Evolutionary conservation across 2,797 vertebrate genomes (phyloP).

Genomic region (Pteronotus mesoamericanus): DNA sequence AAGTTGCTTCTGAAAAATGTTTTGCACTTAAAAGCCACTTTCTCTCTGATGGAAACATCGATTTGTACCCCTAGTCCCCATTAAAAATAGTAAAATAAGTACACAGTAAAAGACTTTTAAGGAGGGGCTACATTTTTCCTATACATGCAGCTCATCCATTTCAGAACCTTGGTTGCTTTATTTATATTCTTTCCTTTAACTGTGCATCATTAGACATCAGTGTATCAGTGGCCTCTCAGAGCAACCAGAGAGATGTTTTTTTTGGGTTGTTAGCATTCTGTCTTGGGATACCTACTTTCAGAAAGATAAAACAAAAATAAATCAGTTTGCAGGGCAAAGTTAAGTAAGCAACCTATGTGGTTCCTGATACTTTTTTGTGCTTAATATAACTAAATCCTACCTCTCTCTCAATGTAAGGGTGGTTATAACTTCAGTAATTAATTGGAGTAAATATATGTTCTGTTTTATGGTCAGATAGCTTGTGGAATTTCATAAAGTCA

Average conservation of each 20-base stretch:
- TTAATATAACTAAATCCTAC: not conserved
- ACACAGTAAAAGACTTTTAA: slow-evolving; percentile 28
- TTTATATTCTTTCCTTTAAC: slow-evolving; percentile 34
- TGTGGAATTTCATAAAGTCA: not conserved
- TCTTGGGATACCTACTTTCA: not conserved
- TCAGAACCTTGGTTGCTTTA: not conserved
- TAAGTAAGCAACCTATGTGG: not conserved
- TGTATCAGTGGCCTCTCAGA: not conserved
- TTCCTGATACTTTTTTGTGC: not conserved
- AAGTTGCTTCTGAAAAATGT: slow-evolving; percentile 68
- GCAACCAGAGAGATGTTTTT: not conserved
- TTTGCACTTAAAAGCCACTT: slow-evolving; percentile 68
- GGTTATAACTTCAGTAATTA: not conserved
- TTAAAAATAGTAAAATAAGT: slow-evolving; percentile 69
- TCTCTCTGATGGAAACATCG: slow-evolving; percentile 53
- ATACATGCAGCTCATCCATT: not conserved
- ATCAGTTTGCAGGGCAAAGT: not conserved
- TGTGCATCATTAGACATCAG: not conserved
- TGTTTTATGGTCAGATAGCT: not conserved
- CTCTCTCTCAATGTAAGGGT: not conserved
- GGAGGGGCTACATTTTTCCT: slow-evolving; percentile 10
- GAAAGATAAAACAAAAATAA: not conserved
- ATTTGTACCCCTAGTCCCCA: slow-evolving; percentile 45
- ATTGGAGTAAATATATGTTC: not conserved
- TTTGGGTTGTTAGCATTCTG: not conserved